Conservation (phyloP, 2,113 vertebrate genomes). For the Prochilodus magdalenae region DNA sequence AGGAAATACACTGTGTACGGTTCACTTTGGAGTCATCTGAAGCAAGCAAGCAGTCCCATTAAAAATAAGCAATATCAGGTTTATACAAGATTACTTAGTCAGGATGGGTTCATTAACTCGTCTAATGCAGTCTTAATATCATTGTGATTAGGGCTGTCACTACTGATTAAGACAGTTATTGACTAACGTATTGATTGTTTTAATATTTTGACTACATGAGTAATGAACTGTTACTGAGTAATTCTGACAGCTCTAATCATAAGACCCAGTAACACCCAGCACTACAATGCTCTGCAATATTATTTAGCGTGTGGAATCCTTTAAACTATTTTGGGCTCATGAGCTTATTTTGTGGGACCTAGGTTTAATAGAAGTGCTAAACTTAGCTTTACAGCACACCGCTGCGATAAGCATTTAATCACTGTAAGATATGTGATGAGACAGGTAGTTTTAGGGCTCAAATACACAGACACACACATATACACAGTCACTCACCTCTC, state of each 20-base stretch:
- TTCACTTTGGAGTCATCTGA: no score
- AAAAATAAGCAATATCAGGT: no score
- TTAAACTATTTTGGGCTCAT: neutral
- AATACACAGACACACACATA: conserved; percentile 73
- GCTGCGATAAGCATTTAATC: conserved; percentile 8
- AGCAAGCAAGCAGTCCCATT: no score
- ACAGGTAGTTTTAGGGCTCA: conserved; percentile 1
- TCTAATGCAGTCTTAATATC: neutral
- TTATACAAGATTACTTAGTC: no score
- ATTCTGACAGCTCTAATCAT: no score
- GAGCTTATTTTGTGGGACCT: neutral
- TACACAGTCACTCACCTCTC: conserved; percentile 87
- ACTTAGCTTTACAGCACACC: neutral
- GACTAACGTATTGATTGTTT: neutral
- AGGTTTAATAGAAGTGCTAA: neutral
- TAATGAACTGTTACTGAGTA: no score
- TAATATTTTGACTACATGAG: neutral
- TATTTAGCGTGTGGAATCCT: neutral
- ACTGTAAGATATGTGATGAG: neutral
- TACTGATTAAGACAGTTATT: neutral
- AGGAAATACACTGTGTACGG: no score
- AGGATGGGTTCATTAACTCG: neutral
- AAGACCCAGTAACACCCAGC: no score
- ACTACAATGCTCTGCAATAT: no score
- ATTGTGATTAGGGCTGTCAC: neutral